phyloP scores from a whole-genome alignment of 2,113 vertebrate genomes.

The Sitta europaea region DNA sequence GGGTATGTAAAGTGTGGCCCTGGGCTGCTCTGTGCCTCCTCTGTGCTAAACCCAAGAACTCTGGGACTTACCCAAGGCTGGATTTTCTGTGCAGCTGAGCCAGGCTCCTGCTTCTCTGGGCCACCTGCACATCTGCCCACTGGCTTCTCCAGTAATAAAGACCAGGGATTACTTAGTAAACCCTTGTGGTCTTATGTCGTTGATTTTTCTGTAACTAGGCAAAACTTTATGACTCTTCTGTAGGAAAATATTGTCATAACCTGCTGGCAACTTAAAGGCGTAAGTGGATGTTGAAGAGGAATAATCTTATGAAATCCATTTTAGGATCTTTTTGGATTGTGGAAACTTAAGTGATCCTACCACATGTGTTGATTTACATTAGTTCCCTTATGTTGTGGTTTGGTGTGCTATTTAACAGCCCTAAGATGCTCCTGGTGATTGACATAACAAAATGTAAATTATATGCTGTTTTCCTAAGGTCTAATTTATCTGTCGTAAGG shows the following conservation, averaged over 20 bases:
- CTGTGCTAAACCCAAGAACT: not conserved
- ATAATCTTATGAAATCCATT: not conserved
- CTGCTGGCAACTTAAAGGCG: not conserved
- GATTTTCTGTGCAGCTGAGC: not conserved
- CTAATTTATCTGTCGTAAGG: slow-evolving; percentile 59
- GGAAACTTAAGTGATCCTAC: not conserved
- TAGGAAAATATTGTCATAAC: not conserved
- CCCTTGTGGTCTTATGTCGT: not conserved
- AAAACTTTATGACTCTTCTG: not conserved
- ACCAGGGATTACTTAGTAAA: not conserved
- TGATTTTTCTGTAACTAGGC: not conserved
- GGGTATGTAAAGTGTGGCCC: not conserved
- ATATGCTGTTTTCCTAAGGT: slow-evolving; percentile 54
- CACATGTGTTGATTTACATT: slow-evolving; percentile 16
- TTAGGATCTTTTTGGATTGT: not conserved
- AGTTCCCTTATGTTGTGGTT: slow-evolving; percentile 11
- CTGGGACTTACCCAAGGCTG: not conserved
- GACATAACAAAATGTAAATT: slow-evolving; percentile 65
- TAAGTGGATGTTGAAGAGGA: not conserved
- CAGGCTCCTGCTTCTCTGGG: not conserved
- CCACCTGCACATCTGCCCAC: not conserved
- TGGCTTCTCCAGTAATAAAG: not conserved
- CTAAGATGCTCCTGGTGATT: slow-evolving; percentile 50
- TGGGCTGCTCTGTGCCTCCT: not conserved
- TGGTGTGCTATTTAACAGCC: slow-evolving; percentile 20